These are phyloP conservation scores for Murina feae DNA, from an alignment of 2,113 vertebrate genomes.

Conservation along the genomic window DNA sequence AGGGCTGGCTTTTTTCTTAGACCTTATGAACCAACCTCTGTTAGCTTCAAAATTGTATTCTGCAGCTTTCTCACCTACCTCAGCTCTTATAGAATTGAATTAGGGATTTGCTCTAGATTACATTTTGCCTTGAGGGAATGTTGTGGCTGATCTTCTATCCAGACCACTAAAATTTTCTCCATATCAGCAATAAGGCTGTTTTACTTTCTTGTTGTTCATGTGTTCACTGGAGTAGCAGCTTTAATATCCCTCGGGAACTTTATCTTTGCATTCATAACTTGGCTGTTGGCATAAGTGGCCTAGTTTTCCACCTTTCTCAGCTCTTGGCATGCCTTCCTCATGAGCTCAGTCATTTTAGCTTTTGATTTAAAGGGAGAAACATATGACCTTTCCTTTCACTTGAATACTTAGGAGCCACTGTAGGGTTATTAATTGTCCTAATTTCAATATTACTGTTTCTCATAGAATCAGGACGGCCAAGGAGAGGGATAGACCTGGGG, in stretches of 20 bases:
- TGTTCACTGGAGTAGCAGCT: not conserved
- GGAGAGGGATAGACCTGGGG: not conserved
- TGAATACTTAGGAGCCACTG: not conserved
- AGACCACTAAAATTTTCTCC: not conserved
- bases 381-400: not conserved
- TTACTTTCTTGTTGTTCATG: not conserved
- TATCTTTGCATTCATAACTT: not conserved
- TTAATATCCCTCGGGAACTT: not conserved
- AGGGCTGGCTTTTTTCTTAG: not conserved
- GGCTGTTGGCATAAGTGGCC: not conserved
- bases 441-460: not conserved
- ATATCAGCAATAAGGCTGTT: not conserved
- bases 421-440: not conserved
- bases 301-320: not conserved
- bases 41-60: not conserved
- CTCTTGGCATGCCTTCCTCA: not conserved
- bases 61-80: not conserved
- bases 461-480: not conserved
- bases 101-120: not conserved
- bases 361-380: not conserved
- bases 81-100: not conserved
- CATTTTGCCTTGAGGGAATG: not conserved
- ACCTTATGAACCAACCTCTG: not conserved
- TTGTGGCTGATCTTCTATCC: not conserved
- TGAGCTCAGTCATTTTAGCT: not conserved